Evolutionary conservation across 1,140 invertebrate species (phyloP).

Genomic region (Helicoverpa armigera): DNA sequence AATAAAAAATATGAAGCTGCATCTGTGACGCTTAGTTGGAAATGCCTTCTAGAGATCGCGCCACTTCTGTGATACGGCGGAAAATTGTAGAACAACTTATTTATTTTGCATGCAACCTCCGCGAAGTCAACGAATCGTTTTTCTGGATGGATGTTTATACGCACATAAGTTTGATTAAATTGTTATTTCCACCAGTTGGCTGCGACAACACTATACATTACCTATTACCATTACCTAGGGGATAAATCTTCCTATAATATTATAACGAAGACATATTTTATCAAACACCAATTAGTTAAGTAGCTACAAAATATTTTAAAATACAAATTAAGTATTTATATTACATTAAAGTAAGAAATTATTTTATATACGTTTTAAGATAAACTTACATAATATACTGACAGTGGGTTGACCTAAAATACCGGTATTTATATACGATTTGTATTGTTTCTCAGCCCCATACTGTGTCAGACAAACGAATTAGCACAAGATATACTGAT

Average conservation of each 20-base stretch:
- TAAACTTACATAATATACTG: constrained; percentile 9
- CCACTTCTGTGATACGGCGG: too few species aligned
- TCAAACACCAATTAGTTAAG: constrained; percentile 81
- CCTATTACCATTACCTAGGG: constrained; percentile 34
- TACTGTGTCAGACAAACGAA: neutral
- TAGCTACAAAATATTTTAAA: constrained; percentile 71
- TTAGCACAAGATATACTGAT: constrained; percentile 5
- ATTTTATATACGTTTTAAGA: constrained; percentile 47
- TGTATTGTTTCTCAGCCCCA: neutral
- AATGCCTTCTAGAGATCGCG: too few species aligned
- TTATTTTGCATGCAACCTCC: too few species aligned
- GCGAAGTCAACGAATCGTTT: too few species aligned
- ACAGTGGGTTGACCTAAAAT: constrained; percentile 21
- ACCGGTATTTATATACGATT: neutral
- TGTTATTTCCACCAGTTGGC: too few species aligned
- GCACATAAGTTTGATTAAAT: too few species aligned
- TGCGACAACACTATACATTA: neutral
- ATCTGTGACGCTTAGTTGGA: too few species aligned
- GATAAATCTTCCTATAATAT: constrained; percentile 57
- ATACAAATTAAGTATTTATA: constrained; percentile 58
- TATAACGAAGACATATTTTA: constrained; percentile 72
- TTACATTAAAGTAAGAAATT: constrained; percentile 41
- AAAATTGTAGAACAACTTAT: too few species aligned
- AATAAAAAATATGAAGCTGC: too few species aligned
- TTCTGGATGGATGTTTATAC: too few species aligned